These are phyloP conservation scores for Podarcis lilfordi DNA, from an alignment of 2,797 vertebrate genomes.

Conservation along the genomic window DNA sequence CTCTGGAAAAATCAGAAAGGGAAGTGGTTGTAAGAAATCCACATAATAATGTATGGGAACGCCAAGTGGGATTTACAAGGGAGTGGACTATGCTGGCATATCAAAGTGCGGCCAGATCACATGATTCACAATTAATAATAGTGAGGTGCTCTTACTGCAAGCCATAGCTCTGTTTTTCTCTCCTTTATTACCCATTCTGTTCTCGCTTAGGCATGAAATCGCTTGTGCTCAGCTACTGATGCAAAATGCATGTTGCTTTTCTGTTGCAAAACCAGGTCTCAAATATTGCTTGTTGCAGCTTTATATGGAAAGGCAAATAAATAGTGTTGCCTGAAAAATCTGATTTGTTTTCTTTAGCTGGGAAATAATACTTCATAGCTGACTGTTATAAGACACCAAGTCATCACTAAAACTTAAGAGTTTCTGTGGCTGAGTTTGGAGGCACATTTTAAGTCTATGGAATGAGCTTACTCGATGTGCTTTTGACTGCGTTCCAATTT, in stretches of 20 bases:
- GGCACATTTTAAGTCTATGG: slow-evolving; percentile 44
- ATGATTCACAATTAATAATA: slow-evolving; percentile 76
- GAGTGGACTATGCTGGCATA: slow-evolving; percentile 76
- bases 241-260: slow-evolving; percentile 57
- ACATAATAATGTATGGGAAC: slow-evolving; percentile 83
- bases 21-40: slow-evolving; percentile 85
- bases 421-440: slow-evolving; percentile 44
- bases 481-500: slow-evolving; percentile 44
- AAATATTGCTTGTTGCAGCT: slow-evolving; percentile 60
- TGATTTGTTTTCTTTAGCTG: slow-evolving; percentile 49
- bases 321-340: slow-evolving; percentile 44
- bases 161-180: slow-evolving; percentile 72
- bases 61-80: slow-evolving; percentile 82
- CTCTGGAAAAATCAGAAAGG: slow-evolving; percentile 85
- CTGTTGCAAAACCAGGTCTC: slow-evolving; percentile 56
- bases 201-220: slow-evolving; percentile 72
- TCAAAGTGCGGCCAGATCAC: slow-evolving; percentile 75
- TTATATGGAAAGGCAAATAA: slow-evolving; percentile 59
- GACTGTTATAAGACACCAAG: slow-evolving; percentile 51
- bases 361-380: slow-evolving; percentile 61
- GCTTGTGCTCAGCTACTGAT: slow-evolving; percentile 65
- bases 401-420: slow-evolving; percentile 46
- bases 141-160: slow-evolving; percentile 66
- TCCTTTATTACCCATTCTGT: slow-evolving; percentile 69
- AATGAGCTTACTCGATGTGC: slow-evolving; percentile 27